Base-by-base conservation (phyloP, 2,113 vertebrate genomes). In the Saiga tatarica region DNA sequence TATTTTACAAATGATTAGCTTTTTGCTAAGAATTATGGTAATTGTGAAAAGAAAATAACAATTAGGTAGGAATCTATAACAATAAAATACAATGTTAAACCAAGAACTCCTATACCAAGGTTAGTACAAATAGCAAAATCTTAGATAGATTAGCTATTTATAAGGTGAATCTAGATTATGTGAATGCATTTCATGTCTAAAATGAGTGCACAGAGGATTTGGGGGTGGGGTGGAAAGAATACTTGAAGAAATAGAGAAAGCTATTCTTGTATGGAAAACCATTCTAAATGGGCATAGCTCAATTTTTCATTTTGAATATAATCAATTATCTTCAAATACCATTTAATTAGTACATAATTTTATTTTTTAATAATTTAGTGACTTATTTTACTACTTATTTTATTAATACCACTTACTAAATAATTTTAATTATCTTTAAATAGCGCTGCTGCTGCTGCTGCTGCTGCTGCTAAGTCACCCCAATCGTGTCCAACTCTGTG, bases 181-280 rank as follows among this genome's bases (percentile, higher is more conserved):
- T 55, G 12, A 55, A 92, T 67, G 7, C 7, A 36, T 33, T 45
- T 52, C 60, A 25, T 95, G n/a, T 78, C 11, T 78, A 45, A 89
- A 85, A 84, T 84, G 16, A 76, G 3, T 11, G 30, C 9, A 60
- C 13, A 83, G 67, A 42, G 25, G 3, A 14, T 53, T 53, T 52
- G 6, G 1, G 16, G 21, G 4, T 9, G 6, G 19, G 1, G 23
- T 52, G 9, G 17, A 17, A 9, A 47, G 16, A n/a, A n/a, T 39
- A 87, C 19, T 71, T 92, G 81, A 6, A 64, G 79, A 87, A 87
- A 81, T 82, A 87, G 4, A 64, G 55, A 81, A 87, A 67, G 6
- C 13, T 91, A 9, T 81, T 79, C 8, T 50, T 15, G 36, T 81
- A 30, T 81, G 39, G 8, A 57, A 81, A 36, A 39, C 15, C 36